Evolutionary conservation across 2,113 vertebrate species (phyloP), one percentile per base, ranked within the genome.

Genomic region (Phalacrocorax pelagicus): DNA sequence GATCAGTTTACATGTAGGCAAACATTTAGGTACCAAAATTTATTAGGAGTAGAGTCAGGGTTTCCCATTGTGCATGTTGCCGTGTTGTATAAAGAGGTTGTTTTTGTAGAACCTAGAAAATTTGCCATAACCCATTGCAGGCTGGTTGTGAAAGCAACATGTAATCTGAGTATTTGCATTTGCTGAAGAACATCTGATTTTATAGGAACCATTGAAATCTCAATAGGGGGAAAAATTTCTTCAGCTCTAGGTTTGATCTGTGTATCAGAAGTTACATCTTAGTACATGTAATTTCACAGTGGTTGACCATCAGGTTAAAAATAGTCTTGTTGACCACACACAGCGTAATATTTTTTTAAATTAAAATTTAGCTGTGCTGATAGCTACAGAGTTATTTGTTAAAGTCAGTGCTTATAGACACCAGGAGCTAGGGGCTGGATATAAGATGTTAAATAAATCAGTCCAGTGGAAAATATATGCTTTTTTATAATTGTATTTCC

Each of bases 231-330:
- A 36, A 67, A 46, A 67, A 26, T 26, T 29, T 97, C 66, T 97
- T 96, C 92, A 96, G 82, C 94, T 91, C 13, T 85, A 59, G 44
- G 38, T n/a, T 40, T 2, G 2, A 63, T 87, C 51, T 70, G 52
- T 55, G n/a, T 90, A 71, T 97, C 92, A 81, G 55, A 92, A 90
- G 63, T 82, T 93, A 74, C 72, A 73, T 96, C 58, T 83, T 65
- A 86, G 73, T 52, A 69, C 30, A 71, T 96, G 94, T 98, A 98
- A 98, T 98, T 98, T 98, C 94, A 96, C 34, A 34, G 98, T 98
- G 98, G 98, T 98, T 98, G 91, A 98, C 98, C 97, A 97, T 96
- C 96, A 74, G 94, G 94, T 94, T 97, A 95, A 97, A 96, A 94
- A 96, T 94, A 97, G 74, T 79, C 40, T 67, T 36, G 36, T 86